Conservation (phyloP, 1,140 invertebrate genomes). For the Lepidurus arcticus region DNA sequence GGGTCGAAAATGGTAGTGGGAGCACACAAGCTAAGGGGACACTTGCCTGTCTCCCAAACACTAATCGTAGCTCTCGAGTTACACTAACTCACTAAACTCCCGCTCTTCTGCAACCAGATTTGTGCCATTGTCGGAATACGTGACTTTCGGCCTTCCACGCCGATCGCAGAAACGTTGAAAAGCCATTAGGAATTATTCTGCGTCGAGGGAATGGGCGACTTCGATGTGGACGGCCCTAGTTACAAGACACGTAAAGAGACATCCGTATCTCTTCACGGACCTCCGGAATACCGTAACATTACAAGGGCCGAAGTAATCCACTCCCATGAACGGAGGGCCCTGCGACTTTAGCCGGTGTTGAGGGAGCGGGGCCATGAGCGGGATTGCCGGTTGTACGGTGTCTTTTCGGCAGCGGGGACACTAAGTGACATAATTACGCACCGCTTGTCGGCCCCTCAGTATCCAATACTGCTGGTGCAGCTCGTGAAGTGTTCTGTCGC, state of each 20-base stretch:
- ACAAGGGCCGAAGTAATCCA: background rate
- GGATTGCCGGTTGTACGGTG: background rate
- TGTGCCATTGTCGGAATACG: conserved; percentile 39
- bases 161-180: background rate
- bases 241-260: background rate
- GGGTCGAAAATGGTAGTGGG: conserved; percentile 4
- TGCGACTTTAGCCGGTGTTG: background rate
- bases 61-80: too few species aligned
- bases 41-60: too few species aligned
- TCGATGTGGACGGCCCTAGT: background rate
- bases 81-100: too few species aligned
- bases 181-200: background rate
- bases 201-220: background rate
- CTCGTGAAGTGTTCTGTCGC: background rate
- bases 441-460: background rate
- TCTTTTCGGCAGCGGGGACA: background rate
- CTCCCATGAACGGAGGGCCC: background rate
- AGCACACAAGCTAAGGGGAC: too few species aligned
- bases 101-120: conserved; percentile 39
- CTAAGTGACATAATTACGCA: background rate
- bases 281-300: background rate
- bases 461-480: background rate
- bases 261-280: background rate
- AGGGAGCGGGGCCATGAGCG: background rate
- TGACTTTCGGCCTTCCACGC: background rate